phyloP scores from a whole-genome alignment of 2,888 invertebrate species.

The Oeneis ivallda region DNA sequence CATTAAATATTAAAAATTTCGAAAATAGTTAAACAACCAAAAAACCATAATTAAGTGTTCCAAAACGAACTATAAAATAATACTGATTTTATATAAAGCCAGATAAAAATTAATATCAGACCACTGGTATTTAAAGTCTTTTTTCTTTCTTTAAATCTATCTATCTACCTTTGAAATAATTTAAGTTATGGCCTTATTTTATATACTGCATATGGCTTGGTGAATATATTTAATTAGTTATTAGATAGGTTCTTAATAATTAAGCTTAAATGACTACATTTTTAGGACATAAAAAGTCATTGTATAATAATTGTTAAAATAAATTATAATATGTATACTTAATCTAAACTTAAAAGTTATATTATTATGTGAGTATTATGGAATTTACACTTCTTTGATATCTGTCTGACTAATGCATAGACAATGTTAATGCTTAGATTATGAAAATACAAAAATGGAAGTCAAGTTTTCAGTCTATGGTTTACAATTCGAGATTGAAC shows the following conservation, averaged over 20 bases:
- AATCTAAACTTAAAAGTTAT: neutral
- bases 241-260: too few species aligned
- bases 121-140: neutral
- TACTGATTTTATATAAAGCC: conserved; percentile 14
- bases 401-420: neutral
- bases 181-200: too few species aligned
- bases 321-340: too few species aligned
- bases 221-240: too few species aligned
- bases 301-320: too few species aligned
- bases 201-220: too few species aligned
- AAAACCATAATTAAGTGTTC: neutral
- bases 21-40: neutral
- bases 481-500: conserved; percentile 7
- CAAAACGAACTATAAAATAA: neutral
- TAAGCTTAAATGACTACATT: too few species aligned
- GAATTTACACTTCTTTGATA: conserved; percentile 8
- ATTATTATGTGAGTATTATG: conserved; percentile 6
- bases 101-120: neutral
- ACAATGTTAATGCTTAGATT: neutral
- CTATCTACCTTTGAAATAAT: too few species aligned
- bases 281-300: too few species aligned
- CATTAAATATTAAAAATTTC: neutral
- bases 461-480: conserved; percentile 16
- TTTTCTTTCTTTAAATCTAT: neutral
- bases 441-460: conserved; percentile 3